Conservation (phyloP, 1,140 invertebrate species). For the Neodiprion virginianus region DNA sequence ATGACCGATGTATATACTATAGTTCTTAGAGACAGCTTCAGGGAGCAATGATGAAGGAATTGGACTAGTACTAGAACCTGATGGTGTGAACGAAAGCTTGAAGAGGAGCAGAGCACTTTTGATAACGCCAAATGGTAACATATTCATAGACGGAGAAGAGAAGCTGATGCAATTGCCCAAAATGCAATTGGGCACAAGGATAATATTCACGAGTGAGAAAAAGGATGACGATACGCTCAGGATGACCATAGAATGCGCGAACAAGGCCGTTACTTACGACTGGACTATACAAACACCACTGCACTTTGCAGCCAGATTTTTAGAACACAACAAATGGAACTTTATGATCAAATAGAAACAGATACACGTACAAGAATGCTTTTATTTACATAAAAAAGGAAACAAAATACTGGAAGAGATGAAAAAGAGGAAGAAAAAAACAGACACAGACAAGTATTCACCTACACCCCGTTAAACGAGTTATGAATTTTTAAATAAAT, state of each 20-base stretch:
- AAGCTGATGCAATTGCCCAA: conserved; percentile 40
- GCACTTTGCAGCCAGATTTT: conserved; percentile 37
- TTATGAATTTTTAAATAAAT: background rate
- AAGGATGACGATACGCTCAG: conserved; percentile 33
- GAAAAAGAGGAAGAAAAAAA: background rate
- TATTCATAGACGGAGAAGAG: conserved; percentile 40
- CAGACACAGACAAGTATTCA: background rate
- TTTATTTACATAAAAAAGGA: conserved; percentile 10
- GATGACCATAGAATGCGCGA: conserved; percentile 38
- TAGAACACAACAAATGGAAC: conserved; percentile 34
- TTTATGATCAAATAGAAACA: conserved; percentile 26
- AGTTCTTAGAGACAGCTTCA: conserved; percentile 37
- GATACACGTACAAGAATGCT: background rate
- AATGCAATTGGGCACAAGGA: conserved; percentile 29
- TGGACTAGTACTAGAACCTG: conserved; percentile 30
- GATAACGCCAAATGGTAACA: conserved; percentile 38
- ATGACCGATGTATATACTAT: background rate
- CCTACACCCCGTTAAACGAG: background rate
- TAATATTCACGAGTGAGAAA: conserved; percentile 30
- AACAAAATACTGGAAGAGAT: background rate
- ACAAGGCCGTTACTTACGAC: conserved; percentile 42
- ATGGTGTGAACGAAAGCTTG: conserved; percentile 27
- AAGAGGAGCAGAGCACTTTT: conserved; percentile 31
- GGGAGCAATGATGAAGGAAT: conserved; percentile 34
- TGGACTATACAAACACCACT: conserved; percentile 38